Evolutionary conservation across 2,113 vertebrate genomes (phyloP).

Genomic region (Prunella fulvescens): DNA sequence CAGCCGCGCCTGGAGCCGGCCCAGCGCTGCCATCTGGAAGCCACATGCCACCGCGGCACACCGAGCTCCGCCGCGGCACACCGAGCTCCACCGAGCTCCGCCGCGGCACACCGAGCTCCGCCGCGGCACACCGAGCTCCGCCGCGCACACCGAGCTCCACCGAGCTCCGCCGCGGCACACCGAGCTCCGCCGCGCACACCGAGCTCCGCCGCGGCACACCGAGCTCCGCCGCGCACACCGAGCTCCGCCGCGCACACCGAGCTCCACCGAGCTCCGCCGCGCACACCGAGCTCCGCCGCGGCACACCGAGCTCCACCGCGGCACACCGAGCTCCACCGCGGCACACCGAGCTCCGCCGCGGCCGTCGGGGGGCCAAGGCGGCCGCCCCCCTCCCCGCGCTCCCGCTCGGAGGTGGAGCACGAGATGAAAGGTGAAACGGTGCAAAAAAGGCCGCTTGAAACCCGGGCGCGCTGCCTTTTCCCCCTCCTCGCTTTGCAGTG

Average conservation of each 20-base stretch:
- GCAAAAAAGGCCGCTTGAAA: background rate
- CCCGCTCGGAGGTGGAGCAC: rapidly evolving
- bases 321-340: background rate
- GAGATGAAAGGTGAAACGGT: background rate
- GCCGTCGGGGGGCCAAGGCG: background rate
- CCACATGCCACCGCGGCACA: background rate
- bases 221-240: background rate
- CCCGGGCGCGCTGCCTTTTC: background rate
- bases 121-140: background rate
- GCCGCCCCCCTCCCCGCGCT: background rate
- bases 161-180: too few relatives aligned
- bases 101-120: background rate
- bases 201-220: background rate
- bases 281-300: background rate
- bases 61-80: background rate
- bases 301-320: background rate
- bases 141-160: too few relatives aligned
- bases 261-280: too few relatives aligned
- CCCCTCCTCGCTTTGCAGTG: background rate
- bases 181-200: background rate
- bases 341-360: background rate
- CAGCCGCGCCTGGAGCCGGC: too few relatives aligned
- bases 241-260: background rate
- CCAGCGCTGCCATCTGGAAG: slow-evolving; percentile 40
- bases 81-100: too few relatives aligned